Conservation (phyloP, 2,113 vertebrate genomes). For the Pterocles orientalis region DNA sequence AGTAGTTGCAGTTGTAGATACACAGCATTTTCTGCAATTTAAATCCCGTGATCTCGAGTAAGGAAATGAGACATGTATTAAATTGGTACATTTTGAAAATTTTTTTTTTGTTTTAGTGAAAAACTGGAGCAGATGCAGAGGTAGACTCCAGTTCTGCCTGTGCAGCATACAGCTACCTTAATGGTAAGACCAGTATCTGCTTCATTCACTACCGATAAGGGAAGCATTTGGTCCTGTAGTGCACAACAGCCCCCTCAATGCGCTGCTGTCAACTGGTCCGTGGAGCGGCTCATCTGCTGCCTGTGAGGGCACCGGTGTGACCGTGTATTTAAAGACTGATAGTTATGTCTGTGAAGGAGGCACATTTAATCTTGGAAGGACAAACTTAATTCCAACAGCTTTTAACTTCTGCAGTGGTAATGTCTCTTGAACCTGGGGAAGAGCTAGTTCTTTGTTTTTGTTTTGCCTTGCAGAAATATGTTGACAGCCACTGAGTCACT, state of each 20-base stretch:
- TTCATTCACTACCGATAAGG: accelerated
- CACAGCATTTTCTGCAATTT: background rate
- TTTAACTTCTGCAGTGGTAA: background rate
- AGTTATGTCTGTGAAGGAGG: background rate
- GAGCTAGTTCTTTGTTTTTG: background rate
- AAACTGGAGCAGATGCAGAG: background rate
- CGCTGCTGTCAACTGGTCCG: accelerated
- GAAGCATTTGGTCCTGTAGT: accelerated
- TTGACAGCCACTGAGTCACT: background rate
- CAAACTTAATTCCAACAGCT: background rate
- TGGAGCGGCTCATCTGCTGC: accelerated
- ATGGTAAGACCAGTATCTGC: background rate
- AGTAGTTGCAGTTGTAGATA: background rate
- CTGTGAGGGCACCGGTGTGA: background rate
- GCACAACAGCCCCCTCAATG: accelerated
- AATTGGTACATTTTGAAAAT: background rate
- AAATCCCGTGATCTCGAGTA: background rate
- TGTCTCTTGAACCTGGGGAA: background rate
- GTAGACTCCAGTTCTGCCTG: background rate
- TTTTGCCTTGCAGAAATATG: background rate
- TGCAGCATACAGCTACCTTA: background rate
- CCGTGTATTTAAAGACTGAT: background rate
- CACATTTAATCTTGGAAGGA: background rate
- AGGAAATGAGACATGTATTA: background rate
- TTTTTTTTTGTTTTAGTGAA: background rate